Evolutionary conservation across 2,797 vertebrate genomes (phyloP).

Genomic region (Pangasius mekongensis): DNA sequence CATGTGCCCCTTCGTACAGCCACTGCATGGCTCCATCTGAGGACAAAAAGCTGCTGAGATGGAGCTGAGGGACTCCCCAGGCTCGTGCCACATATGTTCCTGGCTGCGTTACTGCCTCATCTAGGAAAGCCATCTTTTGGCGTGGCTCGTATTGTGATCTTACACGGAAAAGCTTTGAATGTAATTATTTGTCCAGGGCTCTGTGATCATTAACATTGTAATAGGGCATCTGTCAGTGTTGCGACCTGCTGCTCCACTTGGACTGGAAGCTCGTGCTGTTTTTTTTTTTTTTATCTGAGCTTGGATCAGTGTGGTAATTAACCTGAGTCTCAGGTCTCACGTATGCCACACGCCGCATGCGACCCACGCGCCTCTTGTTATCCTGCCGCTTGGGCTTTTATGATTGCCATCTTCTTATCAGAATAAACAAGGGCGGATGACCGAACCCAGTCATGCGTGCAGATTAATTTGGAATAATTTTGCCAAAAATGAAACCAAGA

Average conservation of each 20-base stretch:
- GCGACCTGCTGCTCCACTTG: slow-evolving; percentile 71
- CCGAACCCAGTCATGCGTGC: slow-evolving; percentile 57
- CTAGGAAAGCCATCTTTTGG: slow-evolving; percentile 61
- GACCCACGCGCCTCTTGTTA: slow-evolving; percentile 54
- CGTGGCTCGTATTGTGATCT: slow-evolving; percentile 68
- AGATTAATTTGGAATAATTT: not conserved
- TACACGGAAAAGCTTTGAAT: slow-evolving; percentile 74
- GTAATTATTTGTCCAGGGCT: slow-evolving; percentile 73
- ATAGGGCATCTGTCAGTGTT: slow-evolving; percentile 81
- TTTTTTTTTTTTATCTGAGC: slow-evolving; percentile 54
- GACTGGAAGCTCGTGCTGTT: slow-evolving; percentile 52
- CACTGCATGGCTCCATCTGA: slow-evolving; percentile 12
- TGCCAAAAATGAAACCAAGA: not conserved
- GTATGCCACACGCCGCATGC: slow-evolving; percentile 30
- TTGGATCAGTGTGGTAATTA: slow-evolving; percentile 78
- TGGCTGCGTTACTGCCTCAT: slow-evolving; percentile 52
- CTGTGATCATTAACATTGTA: slow-evolving; percentile 80
- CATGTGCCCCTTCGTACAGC: not conserved
- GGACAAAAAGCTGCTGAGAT: slow-evolving; percentile 51
- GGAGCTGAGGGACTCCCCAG: slow-evolving; percentile 49
- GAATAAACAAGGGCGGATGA: slow-evolving; percentile 49
- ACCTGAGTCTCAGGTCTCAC: slow-evolving; percentile 69
- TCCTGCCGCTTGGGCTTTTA: slow-evolving; percentile 36
- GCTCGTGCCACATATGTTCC: slow-evolving; percentile 67
- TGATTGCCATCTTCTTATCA: slow-evolving; percentile 58